Percentiles rank a stretch among this genome's conserved stretches.
Conservation (phyloP, 2,888 invertebrate genomes). For the Drosophila flavopinicola region DNA sequence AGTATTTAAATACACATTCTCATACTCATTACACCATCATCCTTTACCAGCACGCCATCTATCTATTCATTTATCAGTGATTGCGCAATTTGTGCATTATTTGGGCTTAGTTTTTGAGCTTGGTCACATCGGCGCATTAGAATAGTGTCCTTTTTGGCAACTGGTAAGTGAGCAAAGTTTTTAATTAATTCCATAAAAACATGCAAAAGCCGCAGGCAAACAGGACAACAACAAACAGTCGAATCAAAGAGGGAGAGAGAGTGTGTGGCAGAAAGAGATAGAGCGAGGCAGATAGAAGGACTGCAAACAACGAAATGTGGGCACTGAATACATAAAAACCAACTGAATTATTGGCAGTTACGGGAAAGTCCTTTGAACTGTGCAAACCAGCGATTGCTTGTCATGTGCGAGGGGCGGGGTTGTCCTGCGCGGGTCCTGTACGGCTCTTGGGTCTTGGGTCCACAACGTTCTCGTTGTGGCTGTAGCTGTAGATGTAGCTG, state of each 20-base stretch:
- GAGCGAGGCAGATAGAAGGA: conserved; percentile 3
- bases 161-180: conserved; percentile 65
- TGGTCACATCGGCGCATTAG: conserved; percentile 39
- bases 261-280: neutral
- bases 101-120: conserved; percentile 30
- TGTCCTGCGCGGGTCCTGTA: conserved; percentile 10
- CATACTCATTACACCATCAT: too few relatives aligned
- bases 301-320: conserved; percentile 41
- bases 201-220: conserved; percentile 68
- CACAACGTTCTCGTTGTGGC: conserved; percentile 23
- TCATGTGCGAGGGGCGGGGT: conserved; percentile 22
- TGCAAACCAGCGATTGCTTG: conserved; percentile 31
- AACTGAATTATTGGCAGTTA: conserved; percentile 72
- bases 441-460: conserved; percentile 4
- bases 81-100: conserved; percentile 27
- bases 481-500: conserved; percentile 29
- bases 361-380: conserved; percentile 65
- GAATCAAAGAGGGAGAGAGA: conserved; percentile 11
- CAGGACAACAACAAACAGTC: conserved; percentile 43
- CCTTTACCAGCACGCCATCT: too few relatives aligned
- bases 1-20: too few relatives aligned
- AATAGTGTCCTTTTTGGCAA: conserved; percentile 29
- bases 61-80: conserved; percentile 23
- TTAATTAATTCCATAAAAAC: conserved; percentile 76
- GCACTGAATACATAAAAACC: conserved; percentile 46